phyloP scores from a whole-genome alignment of 30 jellyfish, hydroid and myxozoan species.

The Cassiopea andromeda region DNA sequence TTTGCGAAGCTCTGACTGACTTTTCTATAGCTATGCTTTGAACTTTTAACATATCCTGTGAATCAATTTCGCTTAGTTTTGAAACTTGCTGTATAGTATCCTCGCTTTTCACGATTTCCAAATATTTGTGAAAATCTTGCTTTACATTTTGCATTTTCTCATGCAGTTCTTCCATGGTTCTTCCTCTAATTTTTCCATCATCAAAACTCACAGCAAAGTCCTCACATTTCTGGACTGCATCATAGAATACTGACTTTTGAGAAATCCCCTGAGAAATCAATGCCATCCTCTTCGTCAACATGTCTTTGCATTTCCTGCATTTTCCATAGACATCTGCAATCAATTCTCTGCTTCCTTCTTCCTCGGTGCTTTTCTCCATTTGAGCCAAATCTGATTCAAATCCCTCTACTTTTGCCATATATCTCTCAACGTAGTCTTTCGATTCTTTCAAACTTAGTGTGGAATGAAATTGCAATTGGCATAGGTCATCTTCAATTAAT shows the following conservation, averaged over 20 bases:
- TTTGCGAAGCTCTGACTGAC: conserved; percentile 2
- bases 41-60: background rate
- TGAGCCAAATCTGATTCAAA: background rate
- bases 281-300: background rate
- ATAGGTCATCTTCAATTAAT: background rate
- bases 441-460: background rate
- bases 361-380: background rate
- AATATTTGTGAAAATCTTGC: background rate
- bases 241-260: background rate
- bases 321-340: background rate
- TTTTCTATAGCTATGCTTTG: background rate
- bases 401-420: background rate
- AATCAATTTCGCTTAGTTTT: background rate
- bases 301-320: background rate
- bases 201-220: background rate
- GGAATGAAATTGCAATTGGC: background rate
- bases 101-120: background rate
- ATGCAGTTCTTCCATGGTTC: background rate
- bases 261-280: background rate
- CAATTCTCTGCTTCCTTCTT: background rate
- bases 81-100: background rate
- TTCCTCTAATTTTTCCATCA: background rate
- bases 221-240: background rate
- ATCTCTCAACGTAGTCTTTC: background rate
- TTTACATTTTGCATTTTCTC: background rate